A percentile compares a stretch with the other conserved stretches of the same genome.
Conservation (phyloP, 2,888 invertebrate species). For the Microctonus brassicae region DNA sequence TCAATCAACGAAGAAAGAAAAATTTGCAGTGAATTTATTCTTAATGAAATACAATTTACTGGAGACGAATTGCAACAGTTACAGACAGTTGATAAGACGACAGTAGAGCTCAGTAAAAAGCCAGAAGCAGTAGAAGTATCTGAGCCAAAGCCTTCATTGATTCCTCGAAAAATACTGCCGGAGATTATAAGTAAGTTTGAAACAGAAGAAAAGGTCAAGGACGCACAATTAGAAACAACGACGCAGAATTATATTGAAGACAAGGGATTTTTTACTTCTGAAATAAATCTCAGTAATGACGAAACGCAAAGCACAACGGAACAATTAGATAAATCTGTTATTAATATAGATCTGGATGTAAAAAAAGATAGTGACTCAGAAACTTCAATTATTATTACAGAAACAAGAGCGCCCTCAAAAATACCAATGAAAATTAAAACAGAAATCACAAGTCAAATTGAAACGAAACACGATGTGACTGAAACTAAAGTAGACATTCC, state of each 20-base stretch:
- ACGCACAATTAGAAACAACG: conserved; percentile 1
- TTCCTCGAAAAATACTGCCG: conserved; percentile 37
- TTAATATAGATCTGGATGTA: background rate
- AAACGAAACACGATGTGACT: conserved; percentile 24
- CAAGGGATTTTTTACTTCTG: background rate
- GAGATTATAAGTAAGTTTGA: background rate
- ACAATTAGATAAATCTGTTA: background rate
- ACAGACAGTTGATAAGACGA: conserved; percentile 1
- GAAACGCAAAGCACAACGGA: background rate
- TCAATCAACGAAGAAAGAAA: background rate
- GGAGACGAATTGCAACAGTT: conserved; percentile 13
- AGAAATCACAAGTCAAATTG: conserved; percentile 26
- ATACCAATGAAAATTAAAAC: conserved; percentile 44
- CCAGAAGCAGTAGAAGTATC: conserved; percentile 21
- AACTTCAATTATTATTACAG: background rate
- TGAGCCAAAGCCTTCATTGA: conserved; percentile 37
- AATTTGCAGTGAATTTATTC: background rate
- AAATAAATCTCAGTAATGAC: conserved; percentile 9
- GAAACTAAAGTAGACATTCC: background rate
- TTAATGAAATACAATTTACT: background rate
- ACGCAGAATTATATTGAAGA: background rate
- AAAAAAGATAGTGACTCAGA: conserved; percentile 2
- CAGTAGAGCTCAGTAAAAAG: conserved; percentile 14
- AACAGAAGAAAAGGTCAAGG: background rate
- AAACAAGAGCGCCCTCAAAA: conserved; percentile 35